A percentile compares a stretch with the other conserved stretches of the same genome.
These are phyloP conservation scores for Gymnopithys bicolor DNA, from an alignment of 2,797 vertebrate genomes.

Conservation along the genomic window DNA sequence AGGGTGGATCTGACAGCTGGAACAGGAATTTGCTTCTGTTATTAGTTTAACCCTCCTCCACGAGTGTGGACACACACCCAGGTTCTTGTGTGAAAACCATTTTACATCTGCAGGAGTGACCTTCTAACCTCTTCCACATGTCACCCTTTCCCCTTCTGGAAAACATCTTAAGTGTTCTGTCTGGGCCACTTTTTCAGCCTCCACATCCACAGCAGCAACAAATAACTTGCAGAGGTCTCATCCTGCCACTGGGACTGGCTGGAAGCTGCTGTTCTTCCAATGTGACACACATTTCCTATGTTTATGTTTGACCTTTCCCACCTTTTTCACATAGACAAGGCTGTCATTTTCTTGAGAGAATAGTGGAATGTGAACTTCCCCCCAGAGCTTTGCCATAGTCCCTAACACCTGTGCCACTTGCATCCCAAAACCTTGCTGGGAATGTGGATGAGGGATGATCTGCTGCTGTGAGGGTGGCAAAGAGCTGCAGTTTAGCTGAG, in stretches of 20 bases:
- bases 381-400: neutral
- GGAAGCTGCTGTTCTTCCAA: neutral
- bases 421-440: neutral
- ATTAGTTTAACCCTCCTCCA: neutral
- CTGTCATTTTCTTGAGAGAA: neutral
- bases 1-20: neutral
- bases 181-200: neutral
- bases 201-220: neutral
- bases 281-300: neutral
- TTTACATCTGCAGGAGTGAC: neutral
- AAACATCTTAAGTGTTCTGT: neutral
- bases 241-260: neutral
- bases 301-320: neutral
- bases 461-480: neutral
- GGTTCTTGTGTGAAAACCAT: neutral
- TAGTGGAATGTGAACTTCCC: neutral
- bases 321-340: neutral
- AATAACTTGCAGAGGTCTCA: neutral
- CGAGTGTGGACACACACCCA: neutral
- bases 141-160: neutral
- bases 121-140: neutral
- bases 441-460: rapidly evolving
- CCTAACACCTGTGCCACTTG: neutral
- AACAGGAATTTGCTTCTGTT: neutral
- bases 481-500: neutral